Percentiles rank a stretch among this genome's conserved stretches.
phyloP scores from a whole-genome alignment of 2,113 vertebrate species.

The Azemiops feae region DNA sequence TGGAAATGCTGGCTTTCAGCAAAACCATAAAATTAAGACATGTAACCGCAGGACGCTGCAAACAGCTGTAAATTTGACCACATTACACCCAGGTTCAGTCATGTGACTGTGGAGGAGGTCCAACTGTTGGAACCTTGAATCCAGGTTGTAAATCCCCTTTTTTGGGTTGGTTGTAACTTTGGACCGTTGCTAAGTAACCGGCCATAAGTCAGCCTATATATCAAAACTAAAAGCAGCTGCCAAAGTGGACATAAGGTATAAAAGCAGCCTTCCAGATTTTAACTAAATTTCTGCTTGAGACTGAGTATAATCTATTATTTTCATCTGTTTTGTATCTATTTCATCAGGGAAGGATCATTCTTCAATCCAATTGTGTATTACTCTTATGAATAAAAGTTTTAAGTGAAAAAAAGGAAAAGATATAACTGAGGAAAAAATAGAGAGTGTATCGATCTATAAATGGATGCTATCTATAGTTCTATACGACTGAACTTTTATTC shows the following conservation, averaged over 20 bases:
- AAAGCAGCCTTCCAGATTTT: not conserved
- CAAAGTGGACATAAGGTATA: slow-evolving; percentile 27
- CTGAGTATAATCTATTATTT: slow-evolving; percentile 24
- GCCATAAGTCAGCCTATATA: not conserved
- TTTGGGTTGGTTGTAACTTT: not conserved
- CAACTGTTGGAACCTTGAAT: too few relatives aligned
- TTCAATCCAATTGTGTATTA: slow-evolving; percentile 26
- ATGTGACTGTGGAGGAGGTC: too few relatives aligned
- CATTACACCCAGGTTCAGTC: too few relatives aligned
- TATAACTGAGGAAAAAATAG: not conserved
- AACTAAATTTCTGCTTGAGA: slow-evolving; percentile 32
- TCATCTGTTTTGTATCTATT: not conserved
- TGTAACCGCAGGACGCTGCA: too few relatives aligned
- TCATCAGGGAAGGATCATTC: slow-evolving; percentile 16
- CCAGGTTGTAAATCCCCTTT: not conserved
- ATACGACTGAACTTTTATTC: not conserved
- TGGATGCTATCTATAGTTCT: not conserved
- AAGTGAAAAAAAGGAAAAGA: slow-evolving; percentile 7
- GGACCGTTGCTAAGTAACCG: too few relatives aligned
- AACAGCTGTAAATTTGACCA: too few relatives aligned
- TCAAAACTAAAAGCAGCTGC: slow-evolving; percentile 19
- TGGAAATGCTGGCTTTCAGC: too few relatives aligned
- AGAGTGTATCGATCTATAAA: not conserved
- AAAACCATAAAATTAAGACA: slow-evolving; percentile 32
- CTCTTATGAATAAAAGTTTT: slow-evolving; percentile 31